A percentile compares a stretch with the other conserved stretches of the same genome.
Conservation (phyloP, 2,888 invertebrate genomes). For the Drosophila dives region DNA sequence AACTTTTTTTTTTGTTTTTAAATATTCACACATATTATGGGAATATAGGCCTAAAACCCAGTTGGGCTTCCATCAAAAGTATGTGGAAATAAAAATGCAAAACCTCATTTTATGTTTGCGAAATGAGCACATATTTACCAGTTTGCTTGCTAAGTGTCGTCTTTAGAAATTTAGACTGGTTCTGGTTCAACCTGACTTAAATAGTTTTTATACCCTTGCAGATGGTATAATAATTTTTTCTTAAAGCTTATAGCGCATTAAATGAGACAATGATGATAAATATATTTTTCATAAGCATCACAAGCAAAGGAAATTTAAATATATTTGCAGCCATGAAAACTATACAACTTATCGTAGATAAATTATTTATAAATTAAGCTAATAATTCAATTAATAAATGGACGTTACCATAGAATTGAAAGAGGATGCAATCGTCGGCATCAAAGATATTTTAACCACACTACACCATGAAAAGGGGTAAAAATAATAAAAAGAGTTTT, state of each 20-base stretch:
- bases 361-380: not conserved
- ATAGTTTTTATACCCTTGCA: not conserved
- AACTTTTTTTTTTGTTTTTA: not conserved
- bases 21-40: not conserved
- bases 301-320: not conserved
- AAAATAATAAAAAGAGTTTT: too few species aligned
- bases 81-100: not conserved
- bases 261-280: not conserved
- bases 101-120: not conserved
- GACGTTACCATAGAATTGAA: not conserved
- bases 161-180: constrained; percentile 22
- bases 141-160: not conserved
- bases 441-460: not conserved
- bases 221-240: not conserved
- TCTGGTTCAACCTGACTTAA: constrained; percentile 11
- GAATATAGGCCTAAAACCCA: not conserved
- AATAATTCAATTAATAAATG: not conserved
- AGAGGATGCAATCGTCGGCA: not conserved
- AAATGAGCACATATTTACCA: not conserved
- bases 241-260: not conserved
- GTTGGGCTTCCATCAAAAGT: not conserved
- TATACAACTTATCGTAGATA: not conserved
- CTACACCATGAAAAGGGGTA: too few species aligned
- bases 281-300: not conserved
- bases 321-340: not conserved